A percentile compares a stretch with the other conserved stretches of the same genome.
Evolutionary conservation across 2,797 vertebrate species (phyloP).

Genomic region (Otolemur crassicaudatus): DNA sequence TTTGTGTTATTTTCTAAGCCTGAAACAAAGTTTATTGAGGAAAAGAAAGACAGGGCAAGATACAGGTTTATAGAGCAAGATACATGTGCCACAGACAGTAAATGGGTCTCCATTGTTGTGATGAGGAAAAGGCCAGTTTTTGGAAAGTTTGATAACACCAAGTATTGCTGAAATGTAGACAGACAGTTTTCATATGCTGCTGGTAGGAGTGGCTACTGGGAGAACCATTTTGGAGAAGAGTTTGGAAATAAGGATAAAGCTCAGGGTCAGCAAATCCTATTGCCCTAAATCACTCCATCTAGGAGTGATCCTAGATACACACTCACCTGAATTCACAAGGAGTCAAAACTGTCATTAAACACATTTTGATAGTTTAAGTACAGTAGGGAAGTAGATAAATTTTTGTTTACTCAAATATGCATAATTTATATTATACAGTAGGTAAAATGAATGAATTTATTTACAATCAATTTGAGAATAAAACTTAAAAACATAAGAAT

Average conservation of each 20-base stretch:
- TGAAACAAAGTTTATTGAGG: too few relatives aligned
- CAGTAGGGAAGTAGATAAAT: neutral
- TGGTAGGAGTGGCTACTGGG: neutral
- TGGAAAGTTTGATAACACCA: neutral
- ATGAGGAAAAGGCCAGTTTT: too few relatives aligned
- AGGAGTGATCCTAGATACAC: neutral
- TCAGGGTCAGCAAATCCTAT: neutral
- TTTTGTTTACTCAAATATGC: neutral
- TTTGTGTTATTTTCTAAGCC: too few relatives aligned
- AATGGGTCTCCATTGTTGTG: too few relatives aligned
- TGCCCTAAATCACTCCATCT: neutral
- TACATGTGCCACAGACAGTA: too few relatives aligned
- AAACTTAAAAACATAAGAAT: neutral
- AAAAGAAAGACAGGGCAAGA: too few relatives aligned
- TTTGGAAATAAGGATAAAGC: neutral
- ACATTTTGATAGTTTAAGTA: neutral
- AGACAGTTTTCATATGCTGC: neutral
- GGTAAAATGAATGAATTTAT: neutral
- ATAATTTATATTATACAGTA: neutral
- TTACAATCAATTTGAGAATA: neutral
- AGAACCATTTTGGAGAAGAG: neutral
- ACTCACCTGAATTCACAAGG: neutral
- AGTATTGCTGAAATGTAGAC: neutral
- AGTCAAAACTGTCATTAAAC: neutral
- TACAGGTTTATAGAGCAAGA: too few relatives aligned